Percentiles rank a stretch among this genome's conserved stretches.
These are phyloP conservation scores for Gallinago paraguaiae DNA, from an alignment of 2,113 vertebrate species.

Conservation along the genomic window DNA sequence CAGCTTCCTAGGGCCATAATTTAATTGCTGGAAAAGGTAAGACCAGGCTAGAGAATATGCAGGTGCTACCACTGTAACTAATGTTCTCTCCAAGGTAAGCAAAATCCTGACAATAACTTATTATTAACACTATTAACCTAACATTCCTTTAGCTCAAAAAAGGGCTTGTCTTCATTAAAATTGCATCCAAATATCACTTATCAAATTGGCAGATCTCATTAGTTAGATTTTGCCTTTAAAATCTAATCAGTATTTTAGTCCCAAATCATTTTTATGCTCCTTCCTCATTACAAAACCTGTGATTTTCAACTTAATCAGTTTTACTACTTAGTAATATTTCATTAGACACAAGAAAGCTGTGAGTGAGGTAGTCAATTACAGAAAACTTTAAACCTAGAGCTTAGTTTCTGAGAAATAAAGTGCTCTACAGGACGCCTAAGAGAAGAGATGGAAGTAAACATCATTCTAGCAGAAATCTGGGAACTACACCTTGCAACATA, in stretches of 20 bases:
- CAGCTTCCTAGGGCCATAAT: background rate
- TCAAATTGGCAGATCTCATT: slow-evolving; percentile 41
- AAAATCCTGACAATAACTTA: slow-evolving; percentile 16
- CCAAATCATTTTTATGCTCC: slow-evolving; percentile 38
- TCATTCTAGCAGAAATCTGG: background rate
- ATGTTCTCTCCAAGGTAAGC: background rate
- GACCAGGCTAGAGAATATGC: background rate
- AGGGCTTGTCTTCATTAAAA: slow-evolving; percentile 27
- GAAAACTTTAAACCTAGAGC: background rate
- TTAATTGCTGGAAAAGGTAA: background rate
- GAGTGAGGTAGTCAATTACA: background rate
- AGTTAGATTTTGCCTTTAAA: slow-evolving; percentile 20
- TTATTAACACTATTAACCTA: background rate
- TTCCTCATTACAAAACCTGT: slow-evolving; percentile 29
- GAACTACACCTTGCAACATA: background rate
- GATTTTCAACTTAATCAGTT: slow-evolving; percentile 46
- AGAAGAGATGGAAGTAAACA: background rate
- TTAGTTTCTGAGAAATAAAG: background rate
- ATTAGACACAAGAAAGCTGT: slow-evolving; percentile 13
- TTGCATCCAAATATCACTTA: background rate
- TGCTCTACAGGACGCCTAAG: background rate
- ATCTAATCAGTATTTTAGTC: slow-evolving; percentile 29
- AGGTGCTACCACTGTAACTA: background rate
- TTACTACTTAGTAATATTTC: slow-evolving; percentile 20
- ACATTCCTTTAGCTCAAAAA: background rate